These are phyloP conservation scores for Sitophilus oryzae DNA, from an alignment of 1,140 invertebrate genomes.

Conservation along the genomic window DNA sequence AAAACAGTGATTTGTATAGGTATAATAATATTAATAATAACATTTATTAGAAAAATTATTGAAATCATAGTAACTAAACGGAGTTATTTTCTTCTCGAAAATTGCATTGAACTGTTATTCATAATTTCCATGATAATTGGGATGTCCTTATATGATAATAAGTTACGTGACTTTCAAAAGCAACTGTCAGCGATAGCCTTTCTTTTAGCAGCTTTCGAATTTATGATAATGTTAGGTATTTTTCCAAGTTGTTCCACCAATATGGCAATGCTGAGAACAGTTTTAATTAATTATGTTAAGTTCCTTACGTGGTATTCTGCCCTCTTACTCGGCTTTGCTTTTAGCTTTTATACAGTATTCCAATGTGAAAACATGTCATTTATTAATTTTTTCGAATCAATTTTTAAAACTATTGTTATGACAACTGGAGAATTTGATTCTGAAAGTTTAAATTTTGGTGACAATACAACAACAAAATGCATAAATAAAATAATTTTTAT, in stretches of 20 bases:
- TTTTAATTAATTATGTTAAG: slow-evolving; percentile 69
- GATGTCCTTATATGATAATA: slow-evolving; percentile 48
- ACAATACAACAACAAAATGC: slow-evolving; percentile 61
- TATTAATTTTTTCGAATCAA: slow-evolving; percentile 53
- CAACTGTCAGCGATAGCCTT: slow-evolving; percentile 52
- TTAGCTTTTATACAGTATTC: slow-evolving; percentile 66
- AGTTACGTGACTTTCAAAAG: slow-evolving; percentile 48
- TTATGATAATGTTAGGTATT: slow-evolving; percentile 69
- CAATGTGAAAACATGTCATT: slow-evolving; percentile 53
- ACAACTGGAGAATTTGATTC: slow-evolving; percentile 77
- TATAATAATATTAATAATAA: background rate
- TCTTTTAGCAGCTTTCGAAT: slow-evolving; percentile 49
- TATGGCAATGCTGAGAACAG: slow-evolving; percentile 71
- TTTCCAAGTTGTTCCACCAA: slow-evolving; percentile 66
- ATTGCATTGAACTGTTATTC: slow-evolving; percentile 62
- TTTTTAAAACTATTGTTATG: slow-evolving; percentile 79
- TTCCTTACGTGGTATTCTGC: slow-evolving; percentile 72
- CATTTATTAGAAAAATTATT: background rate
- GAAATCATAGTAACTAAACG: background rate
- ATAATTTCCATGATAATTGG: slow-evolving; percentile 55
- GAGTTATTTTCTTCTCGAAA: slow-evolving; percentile 64
- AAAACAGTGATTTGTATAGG: background rate
- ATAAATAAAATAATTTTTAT: slow-evolving; percentile 67
- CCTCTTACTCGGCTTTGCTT: slow-evolving; percentile 69
- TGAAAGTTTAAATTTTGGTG: slow-evolving; percentile 61